These are phyloP conservation scores for Lycocerus yunnanus DNA, from an alignment of 2,888 invertebrate genomes.

Conservation along the genomic window DNA sequence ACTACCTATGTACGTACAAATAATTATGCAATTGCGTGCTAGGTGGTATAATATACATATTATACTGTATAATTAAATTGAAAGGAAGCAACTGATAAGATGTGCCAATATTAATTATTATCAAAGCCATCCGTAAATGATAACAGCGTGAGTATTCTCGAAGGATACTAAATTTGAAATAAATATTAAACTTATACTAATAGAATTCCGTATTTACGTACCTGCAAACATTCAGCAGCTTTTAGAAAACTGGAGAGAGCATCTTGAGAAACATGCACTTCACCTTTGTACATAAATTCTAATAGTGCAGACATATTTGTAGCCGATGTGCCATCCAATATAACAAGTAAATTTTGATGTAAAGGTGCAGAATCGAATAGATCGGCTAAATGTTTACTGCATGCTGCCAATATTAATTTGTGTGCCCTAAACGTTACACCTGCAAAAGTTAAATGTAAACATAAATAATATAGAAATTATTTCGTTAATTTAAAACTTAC, in stretches of 20 bases:
- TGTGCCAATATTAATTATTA: not conserved
- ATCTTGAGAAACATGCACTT: constrained; percentile 91
- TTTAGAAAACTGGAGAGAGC: constrained; percentile 89
- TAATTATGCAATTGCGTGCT: no score
- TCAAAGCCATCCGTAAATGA: not conserved
- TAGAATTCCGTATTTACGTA: constrained; percentile 45
- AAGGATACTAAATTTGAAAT: not conserved
- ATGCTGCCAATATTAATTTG: constrained; percentile 88
- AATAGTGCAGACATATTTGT: constrained; percentile 89
- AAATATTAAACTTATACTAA: not conserved
- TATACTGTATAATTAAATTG: not conserved
- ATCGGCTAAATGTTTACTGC: constrained; percentile 92
- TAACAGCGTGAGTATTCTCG: not conserved
- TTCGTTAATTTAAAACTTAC: constrained; percentile 55
- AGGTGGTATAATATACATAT: no score
- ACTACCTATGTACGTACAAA: no score
- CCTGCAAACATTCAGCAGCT: constrained; percentile 89
- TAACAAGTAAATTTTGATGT: constrained; percentile 81
- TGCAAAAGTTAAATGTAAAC: constrained; percentile 54
- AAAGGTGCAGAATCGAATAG: constrained; percentile 86
- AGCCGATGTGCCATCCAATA: constrained; percentile 87
- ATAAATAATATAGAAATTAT: not conserved
- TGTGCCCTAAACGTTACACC: constrained; percentile 91
- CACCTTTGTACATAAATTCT: constrained; percentile 94
- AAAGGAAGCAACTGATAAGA: not conserved